These are phyloP conservation scores for Rhopalosiphum padi DNA, from an alignment of 1,140 invertebrate genomes.

Conservation along the genomic window DNA sequence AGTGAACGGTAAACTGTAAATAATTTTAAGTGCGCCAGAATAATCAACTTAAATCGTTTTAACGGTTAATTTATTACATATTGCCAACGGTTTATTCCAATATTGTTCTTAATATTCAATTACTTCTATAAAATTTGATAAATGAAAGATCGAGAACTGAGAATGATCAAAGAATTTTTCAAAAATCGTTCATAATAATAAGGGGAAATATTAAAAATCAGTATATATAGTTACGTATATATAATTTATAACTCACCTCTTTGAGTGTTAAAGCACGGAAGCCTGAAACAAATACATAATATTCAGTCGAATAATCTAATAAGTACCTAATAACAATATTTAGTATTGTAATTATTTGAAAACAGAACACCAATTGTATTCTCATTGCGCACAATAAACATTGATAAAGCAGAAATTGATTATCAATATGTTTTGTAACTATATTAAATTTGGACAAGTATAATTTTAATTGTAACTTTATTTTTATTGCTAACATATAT, in stretches of 20 bases:
- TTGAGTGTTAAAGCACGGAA: neutral
- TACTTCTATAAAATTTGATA: neutral
- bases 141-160: neutral
- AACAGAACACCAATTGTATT: too few species aligned
- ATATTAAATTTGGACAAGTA: neutral
- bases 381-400: too few species aligned
- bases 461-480: neutral
- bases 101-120: neutral
- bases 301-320: neutral
- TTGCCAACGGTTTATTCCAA: neutral
- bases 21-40: neutral
- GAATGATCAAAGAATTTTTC: neutral
- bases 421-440: neutral
- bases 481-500: neutral
- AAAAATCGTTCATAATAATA: neutral
- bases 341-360: too few species aligned
- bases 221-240: neutral
- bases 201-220: neutral
- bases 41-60: neutral
- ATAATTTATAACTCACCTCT: neutral
- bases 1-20: neutral
- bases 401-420: neutral
- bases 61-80: neutral
- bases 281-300: neutral
- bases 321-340: too few species aligned